A percentile compares a stretch with the other conserved stretches of the same genome.
Conservation (phyloP, 1,140 invertebrate species). For the Pantala flavescens region DNA sequence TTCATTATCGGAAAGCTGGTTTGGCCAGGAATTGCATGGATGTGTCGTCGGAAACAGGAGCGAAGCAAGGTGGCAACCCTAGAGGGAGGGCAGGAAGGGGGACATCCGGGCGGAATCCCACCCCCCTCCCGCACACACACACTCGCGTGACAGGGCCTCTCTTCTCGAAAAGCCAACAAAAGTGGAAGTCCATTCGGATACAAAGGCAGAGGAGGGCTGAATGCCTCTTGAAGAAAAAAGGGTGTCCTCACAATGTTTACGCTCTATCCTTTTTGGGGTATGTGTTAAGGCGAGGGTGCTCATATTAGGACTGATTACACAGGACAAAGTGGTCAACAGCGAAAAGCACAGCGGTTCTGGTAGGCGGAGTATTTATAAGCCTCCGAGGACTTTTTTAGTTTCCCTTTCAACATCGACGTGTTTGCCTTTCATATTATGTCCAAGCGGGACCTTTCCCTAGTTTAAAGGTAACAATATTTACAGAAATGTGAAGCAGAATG, state of each 20-base stretch:
- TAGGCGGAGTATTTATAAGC: neutral
- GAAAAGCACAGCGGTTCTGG: neutral
- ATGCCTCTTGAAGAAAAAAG: neutral
- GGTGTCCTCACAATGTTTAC: neutral
- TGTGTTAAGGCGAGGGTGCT: neutral
- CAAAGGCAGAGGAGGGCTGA: neutral
- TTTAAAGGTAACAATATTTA: neutral
- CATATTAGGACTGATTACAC: constrained; percentile 2
- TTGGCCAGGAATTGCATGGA: too few species aligned
- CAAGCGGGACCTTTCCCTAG: neutral
- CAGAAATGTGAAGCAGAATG: neutral
- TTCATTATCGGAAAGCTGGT: too few species aligned
- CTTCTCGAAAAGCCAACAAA: neutral
- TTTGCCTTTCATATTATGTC: neutral
- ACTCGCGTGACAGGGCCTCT: neutral
- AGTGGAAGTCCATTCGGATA: constrained; percentile 8
- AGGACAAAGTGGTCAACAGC: constrained; percentile 7
- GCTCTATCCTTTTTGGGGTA: neutral
- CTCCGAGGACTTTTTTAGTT: neutral
- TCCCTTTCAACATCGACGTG: neutral
- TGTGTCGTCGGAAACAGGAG: too few species aligned
- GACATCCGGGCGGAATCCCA: neutral
- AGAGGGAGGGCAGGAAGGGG: neutral
- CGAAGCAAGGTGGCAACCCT: neutral
- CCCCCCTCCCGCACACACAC: neutral